A percentile compares a stretch with the other conserved stretches of the same genome.
phyloP scores from a whole-genome alignment of 2,888 invertebrate genomes.

The Xanthorhoe designata region DNA sequence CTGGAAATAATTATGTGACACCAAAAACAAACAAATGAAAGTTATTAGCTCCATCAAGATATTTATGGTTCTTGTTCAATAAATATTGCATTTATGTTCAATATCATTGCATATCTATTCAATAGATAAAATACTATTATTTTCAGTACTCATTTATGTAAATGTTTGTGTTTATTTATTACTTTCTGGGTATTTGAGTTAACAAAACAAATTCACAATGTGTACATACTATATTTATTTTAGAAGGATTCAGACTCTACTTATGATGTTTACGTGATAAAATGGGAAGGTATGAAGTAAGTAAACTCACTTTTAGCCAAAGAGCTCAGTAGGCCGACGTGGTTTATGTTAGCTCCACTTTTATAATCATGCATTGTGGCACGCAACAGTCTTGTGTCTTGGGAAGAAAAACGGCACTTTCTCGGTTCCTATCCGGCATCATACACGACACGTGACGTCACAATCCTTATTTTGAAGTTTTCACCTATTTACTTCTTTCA shows the following conservation, averaged over 20 bases:
- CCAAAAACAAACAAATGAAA: not conserved
- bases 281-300: slow-evolving; percentile 46
- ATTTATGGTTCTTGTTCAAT: not conserved
- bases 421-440: slow-evolving; percentile 81
- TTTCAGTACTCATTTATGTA: too few species aligned
- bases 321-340: slow-evolving; percentile 78
- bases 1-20: not conserved
- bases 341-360: slow-evolving; percentile 79
- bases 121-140: too few species aligned
- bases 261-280: slow-evolving; percentile 25
- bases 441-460: slow-evolving; percentile 79
- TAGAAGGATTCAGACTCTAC: not conserved
- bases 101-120: too few species aligned
- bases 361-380: slow-evolving; percentile 81
- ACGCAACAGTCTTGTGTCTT: slow-evolving; percentile 71
- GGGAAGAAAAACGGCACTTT: slow-evolving; percentile 77
- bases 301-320: slow-evolving; percentile 80
- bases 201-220: not conserved
- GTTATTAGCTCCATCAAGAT: not conserved
- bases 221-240: not conserved
- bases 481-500: slow-evolving; percentile 65
- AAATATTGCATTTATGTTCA: too few species aligned
- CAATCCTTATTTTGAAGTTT: slow-evolving; percentile 73
- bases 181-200: not conserved
- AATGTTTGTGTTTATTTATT: not conserved